Base-by-base conservation (phyloP, 2,797 vertebrate genomes). In the Betta splendens region DNA sequence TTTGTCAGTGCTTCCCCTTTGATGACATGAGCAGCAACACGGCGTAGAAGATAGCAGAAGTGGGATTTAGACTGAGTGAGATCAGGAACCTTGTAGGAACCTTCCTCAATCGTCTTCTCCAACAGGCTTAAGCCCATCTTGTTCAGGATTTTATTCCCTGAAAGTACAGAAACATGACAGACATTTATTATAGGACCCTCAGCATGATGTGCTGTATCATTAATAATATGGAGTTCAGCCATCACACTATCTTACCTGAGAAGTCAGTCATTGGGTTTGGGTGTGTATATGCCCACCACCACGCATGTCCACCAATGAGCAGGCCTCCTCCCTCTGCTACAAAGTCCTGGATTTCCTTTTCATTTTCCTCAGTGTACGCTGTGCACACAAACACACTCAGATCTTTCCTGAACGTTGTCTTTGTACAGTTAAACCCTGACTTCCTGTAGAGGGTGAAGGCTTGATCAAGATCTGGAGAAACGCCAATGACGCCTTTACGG, bases 281-380 rank as follows among this genome's bases (percentile, higher is more conserved):
- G 60, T 94, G 66, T 2, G 28, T 40, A 5, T 87, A 77, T 0
- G 85, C 81, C 94, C 94, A 96, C 55, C 77, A 75, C 94, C 93
- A 94, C 72, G 89, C 84, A 22, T 95, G 94, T 23, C 93, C 94
- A 10, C 91, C 93, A 2, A 94, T 87, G 40, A 96, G 75, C 54
- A 95, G 82, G 3, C 93, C 93, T 28, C 94, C 91, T 1, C 94
- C 94, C 72, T 94, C 93, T 0, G 93, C 91, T 40, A 95, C 94
- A 83, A 94, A 95, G 23, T 92, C 59, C 31, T 88, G 87, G 43
- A 95, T 92, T 45, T 91, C 74, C 22, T 82, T 31, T 3, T 64
- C 46, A 2, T 90, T 72, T 4, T 59, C n/a, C 44, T 75, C 67
- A 16, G 58, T 74, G 46, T 93, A 93, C 0, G 89, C 83, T 0